A percentile compares a stretch with the other conserved stretches of the same genome.
phyloP scores from a whole-genome alignment of 1,140 invertebrate species.

The Saccostrea cuccullata region DNA sequence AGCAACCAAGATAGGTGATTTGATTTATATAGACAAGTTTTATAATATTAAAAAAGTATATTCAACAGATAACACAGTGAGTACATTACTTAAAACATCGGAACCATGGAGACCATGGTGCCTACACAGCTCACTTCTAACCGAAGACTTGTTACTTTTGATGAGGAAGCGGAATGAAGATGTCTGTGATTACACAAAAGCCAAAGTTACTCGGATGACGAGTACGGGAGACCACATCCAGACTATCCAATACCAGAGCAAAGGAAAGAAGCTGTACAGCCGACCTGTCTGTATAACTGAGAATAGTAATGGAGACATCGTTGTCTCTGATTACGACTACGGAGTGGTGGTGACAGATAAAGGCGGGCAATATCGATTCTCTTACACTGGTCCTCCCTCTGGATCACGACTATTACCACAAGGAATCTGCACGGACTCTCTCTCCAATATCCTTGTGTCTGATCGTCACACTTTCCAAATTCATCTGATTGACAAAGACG shows the following conservation, averaged over 20 bases:
- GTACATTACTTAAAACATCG: too few relatives aligned
- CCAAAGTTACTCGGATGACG: neutral
- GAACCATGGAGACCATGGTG: neutral
- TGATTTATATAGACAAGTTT: conserved; percentile 6
- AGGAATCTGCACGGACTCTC: neutral
- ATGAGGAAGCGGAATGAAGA: neutral
- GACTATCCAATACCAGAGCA: neutral
- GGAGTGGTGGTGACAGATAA: neutral
- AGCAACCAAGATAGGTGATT: neutral
- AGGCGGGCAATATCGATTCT: neutral
- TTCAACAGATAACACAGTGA: neutral
- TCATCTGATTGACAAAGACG: neutral
- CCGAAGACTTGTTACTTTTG: neutral
- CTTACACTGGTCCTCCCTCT: neutral
- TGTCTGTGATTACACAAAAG: neutral
- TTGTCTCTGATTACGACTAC: neutral
- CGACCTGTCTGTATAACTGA: neutral
- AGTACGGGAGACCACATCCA: neutral
- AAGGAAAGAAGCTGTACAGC: neutral
- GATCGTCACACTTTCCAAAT: neutral
- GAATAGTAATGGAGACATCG: neutral
- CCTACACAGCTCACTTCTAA: neutral
- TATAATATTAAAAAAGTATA: neutral
- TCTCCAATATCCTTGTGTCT: neutral
- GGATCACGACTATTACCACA: neutral